These are phyloP conservation scores for Abscondita cerata DNA, from an alignment of 2,888 invertebrate genomes.

Conservation along the genomic window DNA sequence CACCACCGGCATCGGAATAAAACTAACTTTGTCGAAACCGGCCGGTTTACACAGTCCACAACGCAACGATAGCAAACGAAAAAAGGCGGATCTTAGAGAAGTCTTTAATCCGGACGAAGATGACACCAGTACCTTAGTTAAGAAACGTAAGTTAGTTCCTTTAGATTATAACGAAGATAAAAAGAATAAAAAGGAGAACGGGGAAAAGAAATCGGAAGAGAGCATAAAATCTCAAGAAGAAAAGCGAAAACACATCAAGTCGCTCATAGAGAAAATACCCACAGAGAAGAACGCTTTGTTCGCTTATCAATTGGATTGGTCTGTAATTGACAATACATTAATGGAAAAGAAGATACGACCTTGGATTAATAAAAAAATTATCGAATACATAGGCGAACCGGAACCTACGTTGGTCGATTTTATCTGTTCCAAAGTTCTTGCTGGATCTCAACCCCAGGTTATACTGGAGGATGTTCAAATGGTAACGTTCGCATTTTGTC, in stretches of 20 bases:
- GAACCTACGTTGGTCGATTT: constrained; percentile 99
- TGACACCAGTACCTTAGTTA: constrained; percentile 63
- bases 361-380: constrained; percentile 99
- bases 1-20: constrained; percentile 55
- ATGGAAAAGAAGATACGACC: constrained; percentile 98
- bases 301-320: constrained; percentile 92
- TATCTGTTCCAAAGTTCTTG: constrained; percentile 97
- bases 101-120: constrained; percentile 89
- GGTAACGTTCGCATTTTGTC: constrained; percentile 66
- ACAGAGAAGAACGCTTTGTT: constrained; percentile 97
- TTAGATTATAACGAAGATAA: constrained; percentile 72
- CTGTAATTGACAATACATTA: constrained; percentile 72
- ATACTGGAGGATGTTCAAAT: constrained; percentile 99
- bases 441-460: constrained; percentile 90
- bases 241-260: constrained; percentile 95
- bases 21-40: constrained; percentile 57
- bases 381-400: constrained; percentile 99
- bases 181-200: constrained; percentile 60
- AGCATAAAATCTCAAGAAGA: constrained; percentile 84
- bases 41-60: constrained; percentile 56
- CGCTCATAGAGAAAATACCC: constrained; percentile 97
- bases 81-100: constrained; percentile 79
- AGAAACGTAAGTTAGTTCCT: constrained; percentile 81
- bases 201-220: constrained; percentile 63
- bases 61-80: constrained; percentile 62